A percentile compares a stretch with the other conserved stretches of the same genome.
Evolutionary conservation across 2,888 invertebrate species (phyloP).

Genomic region (Lacanobia oleracea): DNA sequence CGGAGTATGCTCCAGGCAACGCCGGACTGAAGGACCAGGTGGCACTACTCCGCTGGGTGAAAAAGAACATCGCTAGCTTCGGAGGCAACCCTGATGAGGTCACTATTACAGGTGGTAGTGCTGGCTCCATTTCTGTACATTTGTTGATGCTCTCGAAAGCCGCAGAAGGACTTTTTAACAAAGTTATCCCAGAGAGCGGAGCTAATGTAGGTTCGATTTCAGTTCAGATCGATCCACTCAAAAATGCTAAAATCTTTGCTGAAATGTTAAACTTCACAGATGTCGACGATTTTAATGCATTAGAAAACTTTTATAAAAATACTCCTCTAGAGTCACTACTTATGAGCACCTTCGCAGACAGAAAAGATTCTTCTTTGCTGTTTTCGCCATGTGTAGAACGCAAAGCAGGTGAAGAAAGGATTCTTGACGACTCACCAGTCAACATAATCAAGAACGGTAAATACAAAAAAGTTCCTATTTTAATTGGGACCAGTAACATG

Average conservation of each 20-base stretch:
- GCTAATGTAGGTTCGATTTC: conserved; percentile 58
- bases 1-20: conserved; percentile 71
- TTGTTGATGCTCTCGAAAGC: conserved; percentile 69
- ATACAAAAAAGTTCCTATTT: conserved; percentile 49
- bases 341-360: conserved; percentile 24
- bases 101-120: conserved; percentile 71
- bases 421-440: conserved; percentile 39
- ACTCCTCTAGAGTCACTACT: conserved; percentile 51
- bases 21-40: conserved; percentile 77
- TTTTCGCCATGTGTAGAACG: conserved; percentile 52
- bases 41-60: conserved; percentile 72
- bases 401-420: conserved; percentile 10
- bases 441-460: conserved; percentile 42
- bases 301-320: conserved; percentile 70
- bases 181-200: conserved; percentile 75
- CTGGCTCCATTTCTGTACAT: conserved; percentile 71
- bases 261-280: conserved; percentile 68
- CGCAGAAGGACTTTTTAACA: conserved; percentile 70
- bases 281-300: conserved; percentile 59
- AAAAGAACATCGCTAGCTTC: conserved; percentile 72
- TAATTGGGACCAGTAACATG: conserved; percentile 51
- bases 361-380: conserved; percentile 36
- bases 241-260: conserved; percentile 72
- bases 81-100: conserved; percentile 77
- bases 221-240: conserved; percentile 71